These are phyloP conservation scores for Papilio helenus DNA, from an alignment of 1,140 invertebrate genomes.

Conservation along the genomic window DNA sequence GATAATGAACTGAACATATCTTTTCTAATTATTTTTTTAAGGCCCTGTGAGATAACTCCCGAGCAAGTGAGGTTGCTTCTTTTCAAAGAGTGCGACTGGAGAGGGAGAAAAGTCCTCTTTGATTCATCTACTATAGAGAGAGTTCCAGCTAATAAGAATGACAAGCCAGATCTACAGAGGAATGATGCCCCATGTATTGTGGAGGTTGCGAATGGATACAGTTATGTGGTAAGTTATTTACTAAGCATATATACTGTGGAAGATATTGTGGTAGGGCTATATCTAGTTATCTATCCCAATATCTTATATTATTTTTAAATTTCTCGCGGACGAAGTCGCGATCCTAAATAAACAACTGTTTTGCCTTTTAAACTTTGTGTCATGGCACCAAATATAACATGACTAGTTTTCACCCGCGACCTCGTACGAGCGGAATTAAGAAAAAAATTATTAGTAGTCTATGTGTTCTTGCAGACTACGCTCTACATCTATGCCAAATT, in stretches of 20 bases:
- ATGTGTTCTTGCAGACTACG: too few relatives aligned
- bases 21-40: constrained; percentile 29
- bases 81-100: constrained; percentile 92
- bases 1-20: not conserved
- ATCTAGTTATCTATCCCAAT: too few relatives aligned
- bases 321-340: too few relatives aligned
- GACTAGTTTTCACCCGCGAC: too few relatives aligned
- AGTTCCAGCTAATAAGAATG: constrained; percentile 74
- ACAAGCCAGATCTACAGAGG: constrained; percentile 58
- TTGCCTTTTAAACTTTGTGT: too few relatives aligned
- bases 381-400: too few relatives aligned
- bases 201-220: constrained; percentile 83
- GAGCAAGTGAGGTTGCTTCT: constrained; percentile 90
- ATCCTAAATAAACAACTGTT: too few relatives aligned
- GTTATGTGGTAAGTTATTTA: constrained; percentile 80
- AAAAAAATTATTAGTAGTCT: too few relatives aligned
- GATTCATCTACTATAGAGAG: constrained; percentile 90
- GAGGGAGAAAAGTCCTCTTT: constrained; percentile 91
- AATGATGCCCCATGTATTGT: constrained; percentile 70
- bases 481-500: too few relatives aligned
- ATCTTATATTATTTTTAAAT: too few relatives aligned
- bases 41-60: constrained; percentile 70
- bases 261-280: too few relatives aligned
- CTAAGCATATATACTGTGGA: not conserved
- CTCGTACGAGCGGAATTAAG: too few relatives aligned